Evolutionary conservation across 2,113 vertebrate species (phyloP).

Genomic region (Esox niger): DNA sequence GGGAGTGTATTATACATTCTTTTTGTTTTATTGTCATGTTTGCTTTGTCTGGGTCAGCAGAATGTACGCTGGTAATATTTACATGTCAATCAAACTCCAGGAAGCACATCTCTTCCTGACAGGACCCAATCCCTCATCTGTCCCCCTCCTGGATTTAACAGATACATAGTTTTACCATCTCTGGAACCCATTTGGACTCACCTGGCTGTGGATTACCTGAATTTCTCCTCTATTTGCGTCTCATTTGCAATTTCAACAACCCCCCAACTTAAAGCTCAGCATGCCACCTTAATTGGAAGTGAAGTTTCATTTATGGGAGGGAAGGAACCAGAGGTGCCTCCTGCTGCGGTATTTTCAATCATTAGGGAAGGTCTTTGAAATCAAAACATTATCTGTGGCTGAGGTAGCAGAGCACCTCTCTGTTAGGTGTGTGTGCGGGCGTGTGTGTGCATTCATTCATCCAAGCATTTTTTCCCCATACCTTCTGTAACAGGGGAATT

Average conservation of each 20-base stretch:
- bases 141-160: constrained; percentile 44
- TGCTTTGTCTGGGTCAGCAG: constrained; percentile 35
- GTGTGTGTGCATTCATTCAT: too few relatives aligned
- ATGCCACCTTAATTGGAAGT: constrained; percentile 56
- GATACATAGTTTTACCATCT: constrained; percentile 5
- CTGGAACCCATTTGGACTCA: constrained; percentile 20
- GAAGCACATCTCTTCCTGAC: constrained; percentile 6
- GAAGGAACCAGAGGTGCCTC: constrained; percentile 19
- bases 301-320: constrained; percentile 48
- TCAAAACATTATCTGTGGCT: constrained; percentile 38
- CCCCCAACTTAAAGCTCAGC: constrained; percentile 28
- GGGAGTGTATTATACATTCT: constrained; percentile 16
- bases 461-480: too few relatives aligned
- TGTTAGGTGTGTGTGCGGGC: background rate
- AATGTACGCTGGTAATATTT: constrained; percentile 26
- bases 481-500: constrained; percentile 28
- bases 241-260: constrained; percentile 57
- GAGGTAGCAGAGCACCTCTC: constrained; percentile 35
- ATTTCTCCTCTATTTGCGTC: constrained; percentile 22
- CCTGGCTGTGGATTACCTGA: constrained; percentile 12
- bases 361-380: constrained; percentile 49
- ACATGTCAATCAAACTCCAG: constrained; percentile 32
- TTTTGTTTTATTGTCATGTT: constrained; percentile 1
- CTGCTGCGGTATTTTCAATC: constrained; percentile 21
- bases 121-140: constrained; percentile 26